Percentiles rank a stretch among this genome's conserved stretches.
phyloP scores from a whole-genome alignment of 2,888 invertebrate species.

The Sarcophaga subvicina region DNA sequence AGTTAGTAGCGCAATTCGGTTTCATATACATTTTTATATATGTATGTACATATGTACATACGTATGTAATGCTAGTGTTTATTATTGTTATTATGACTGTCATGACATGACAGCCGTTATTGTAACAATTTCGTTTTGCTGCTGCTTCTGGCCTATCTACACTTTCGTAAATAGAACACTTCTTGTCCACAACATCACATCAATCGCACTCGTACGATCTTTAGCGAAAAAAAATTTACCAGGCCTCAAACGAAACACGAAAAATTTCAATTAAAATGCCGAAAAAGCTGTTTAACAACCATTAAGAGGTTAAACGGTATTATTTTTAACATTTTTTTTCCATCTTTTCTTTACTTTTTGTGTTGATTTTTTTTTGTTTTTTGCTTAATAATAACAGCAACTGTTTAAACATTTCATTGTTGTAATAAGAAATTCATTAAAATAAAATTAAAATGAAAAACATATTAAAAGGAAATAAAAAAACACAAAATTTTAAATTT shows the following conservation, averaged over 20 bases:
- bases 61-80: not conserved
- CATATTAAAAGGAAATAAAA: not conserved
- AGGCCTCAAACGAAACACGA: not conserved
- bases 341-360: too few species aligned
- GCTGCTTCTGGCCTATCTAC: not conserved
- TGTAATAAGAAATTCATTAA: slow-evolving; percentile 27
- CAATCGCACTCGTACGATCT: not conserved
- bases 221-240: not conserved
- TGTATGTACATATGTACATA: too few species aligned
- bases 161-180: not conserved
- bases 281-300: slow-evolving; percentile 10
- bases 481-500: not conserved
- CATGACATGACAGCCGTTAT: not conserved
- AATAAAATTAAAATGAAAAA: not conserved
- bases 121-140: not conserved
- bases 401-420: slow-evolving; percentile 39
- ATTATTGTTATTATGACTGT: not conserved
- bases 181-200: not conserved
- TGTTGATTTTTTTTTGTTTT: not conserved
- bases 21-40: too few species aligned
- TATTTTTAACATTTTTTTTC: not conserved
- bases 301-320: slow-evolving; percentile 20
- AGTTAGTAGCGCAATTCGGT: too few species aligned
- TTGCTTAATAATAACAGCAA: slow-evolving; percentile 4
- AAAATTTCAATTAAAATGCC: not conserved